Conservation (phyloP, 2,113 vertebrate species). For the Anolis carolinensis region DNA sequence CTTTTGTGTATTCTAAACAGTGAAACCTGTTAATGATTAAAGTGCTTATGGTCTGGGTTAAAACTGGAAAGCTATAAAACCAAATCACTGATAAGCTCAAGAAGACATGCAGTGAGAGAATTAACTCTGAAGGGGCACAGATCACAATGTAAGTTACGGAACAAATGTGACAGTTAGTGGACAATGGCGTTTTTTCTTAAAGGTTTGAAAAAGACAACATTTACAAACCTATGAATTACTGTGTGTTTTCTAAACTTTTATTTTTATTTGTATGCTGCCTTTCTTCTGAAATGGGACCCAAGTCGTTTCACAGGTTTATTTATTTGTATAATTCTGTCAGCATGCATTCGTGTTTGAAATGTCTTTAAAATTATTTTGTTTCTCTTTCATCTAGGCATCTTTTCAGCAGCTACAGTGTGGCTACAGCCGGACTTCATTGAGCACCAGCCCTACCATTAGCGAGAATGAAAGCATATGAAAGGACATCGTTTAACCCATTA, state of each 20-base stretch:
- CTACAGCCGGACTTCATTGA: too few species aligned
- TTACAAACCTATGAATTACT: background rate
- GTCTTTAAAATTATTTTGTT: background rate
- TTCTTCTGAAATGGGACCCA: too few species aligned
- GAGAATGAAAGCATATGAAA: background rate
- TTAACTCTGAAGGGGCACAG: constrained; percentile 24
- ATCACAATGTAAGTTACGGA: background rate
- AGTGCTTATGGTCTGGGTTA: constrained; percentile 62
- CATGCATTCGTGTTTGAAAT: background rate
- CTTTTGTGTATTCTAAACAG: constrained; percentile 43
- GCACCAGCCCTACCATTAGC: too few species aligned
- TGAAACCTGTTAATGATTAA: constrained; percentile 63
- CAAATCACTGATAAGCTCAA: constrained; percentile 56
- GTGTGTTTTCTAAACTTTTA: too few species aligned
- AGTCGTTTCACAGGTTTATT: background rate
- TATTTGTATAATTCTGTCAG: background rate
- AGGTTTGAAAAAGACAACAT: background rate
- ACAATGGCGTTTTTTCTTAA: background rate
- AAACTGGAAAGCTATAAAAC: constrained; percentile 64
- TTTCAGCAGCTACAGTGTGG: background rate
- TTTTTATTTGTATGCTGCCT: too few species aligned
- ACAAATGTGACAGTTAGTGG: background rate
- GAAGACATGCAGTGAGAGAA: constrained; percentile 15
- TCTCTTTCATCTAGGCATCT: background rate
- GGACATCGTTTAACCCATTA: background rate